Base-by-base conservation (phyloP, 2,797 vertebrate species). In the Acanthurus lineatus region DNA sequence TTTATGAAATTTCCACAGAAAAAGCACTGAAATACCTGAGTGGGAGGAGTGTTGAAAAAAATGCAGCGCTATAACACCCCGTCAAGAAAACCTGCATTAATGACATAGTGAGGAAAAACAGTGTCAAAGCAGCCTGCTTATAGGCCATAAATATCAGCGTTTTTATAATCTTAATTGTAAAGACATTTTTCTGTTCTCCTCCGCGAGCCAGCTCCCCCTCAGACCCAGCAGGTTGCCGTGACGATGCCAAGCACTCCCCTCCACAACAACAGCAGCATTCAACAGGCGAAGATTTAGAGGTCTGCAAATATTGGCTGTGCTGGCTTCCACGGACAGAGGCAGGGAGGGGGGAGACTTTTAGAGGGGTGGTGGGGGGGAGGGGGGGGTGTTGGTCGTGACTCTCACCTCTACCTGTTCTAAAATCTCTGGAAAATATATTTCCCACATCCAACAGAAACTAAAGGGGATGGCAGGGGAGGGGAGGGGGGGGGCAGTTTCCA, bases 241-340 rank as follows among this genome's bases (percentile, higher is more conserved):
- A 76, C 57, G 54, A 88, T 91, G 92, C 94, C 94, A 93, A 92
- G 86, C 73, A 3, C 70, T 81, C 73, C 81, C 85, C 78, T 73
- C 61, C 69, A 76, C 83, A 92, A 93, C 91, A 94, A 91, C 88
- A 86, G 85, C 86, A 79, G 84, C 86, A 90, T 94, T 94, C 85
- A 94, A 64, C 69, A 44, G 76, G 77, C 35, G 12, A 69, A 91
- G 92, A 93, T 92, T 93, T 90, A 92, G 77, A 86, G 86, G 77
- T 86, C 69, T 76, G 86, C 79, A 91, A 92, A 92, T 83, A 90
- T 83, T 83, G 84, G 74, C 87, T 59, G 65, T 35, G 0, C 72
- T 62, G 28, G 59, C 75, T 79, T 83, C 86, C 76, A 79, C 61
- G 69, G 68, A 63, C 64, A 67, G 45, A 59, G 67, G 57, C 56